Conservation (phyloP, 2,113 vertebrate species). For the Thamnaconus septentrionalis region DNA sequence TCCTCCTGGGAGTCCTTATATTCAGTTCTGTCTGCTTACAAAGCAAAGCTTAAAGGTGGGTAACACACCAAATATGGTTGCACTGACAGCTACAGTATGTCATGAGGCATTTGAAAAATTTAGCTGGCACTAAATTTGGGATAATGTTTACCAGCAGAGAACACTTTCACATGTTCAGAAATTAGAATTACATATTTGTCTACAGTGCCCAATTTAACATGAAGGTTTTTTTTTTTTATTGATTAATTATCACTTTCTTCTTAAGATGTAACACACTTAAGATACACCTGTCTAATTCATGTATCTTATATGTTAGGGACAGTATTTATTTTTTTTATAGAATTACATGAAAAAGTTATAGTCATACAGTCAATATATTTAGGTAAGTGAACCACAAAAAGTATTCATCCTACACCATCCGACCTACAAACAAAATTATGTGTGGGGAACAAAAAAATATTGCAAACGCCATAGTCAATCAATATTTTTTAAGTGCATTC, state of each 20-base stretch:
- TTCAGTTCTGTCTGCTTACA: conserved; percentile 35
- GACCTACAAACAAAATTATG: not conserved
- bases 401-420: not conserved
- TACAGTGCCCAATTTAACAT: not conserved
- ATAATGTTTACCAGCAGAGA: not conserved
- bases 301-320: not conserved
- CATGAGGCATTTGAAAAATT: conserved; percentile 14
- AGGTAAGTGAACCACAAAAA: not conserved
- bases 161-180: not conserved
- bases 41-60: conserved; percentile 28
- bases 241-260: not conserved
- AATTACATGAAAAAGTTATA: not conserved
- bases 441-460: no score
- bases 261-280: conserved; percentile 4
- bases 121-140: conserved; percentile 10
- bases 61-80: conserved; percentile 34
- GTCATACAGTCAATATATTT: no score
- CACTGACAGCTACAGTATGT: conserved; percentile 5
- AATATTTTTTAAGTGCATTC: no score
- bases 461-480: no score
- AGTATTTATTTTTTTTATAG: not conserved
- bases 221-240: not conserved
- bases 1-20: conserved; percentile 33
- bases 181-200: not conserved
- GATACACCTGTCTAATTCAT: no score